Evolutionary conservation across 2,888 invertebrate species (phyloP).

Genomic region (Coleophora flavipennella): DNA sequence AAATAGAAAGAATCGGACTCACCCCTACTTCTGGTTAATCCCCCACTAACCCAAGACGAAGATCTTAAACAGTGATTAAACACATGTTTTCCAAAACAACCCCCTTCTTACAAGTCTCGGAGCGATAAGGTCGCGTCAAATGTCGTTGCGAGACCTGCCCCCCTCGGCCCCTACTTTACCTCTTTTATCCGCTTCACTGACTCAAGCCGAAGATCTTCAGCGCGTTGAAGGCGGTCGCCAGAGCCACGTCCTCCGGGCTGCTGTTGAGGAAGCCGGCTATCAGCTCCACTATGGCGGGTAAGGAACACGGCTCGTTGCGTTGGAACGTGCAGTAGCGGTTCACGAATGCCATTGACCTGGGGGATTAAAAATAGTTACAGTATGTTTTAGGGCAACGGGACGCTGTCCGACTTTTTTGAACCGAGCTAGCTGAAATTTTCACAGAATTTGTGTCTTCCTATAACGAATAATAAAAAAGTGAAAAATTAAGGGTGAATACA

Average conservation of each 20-base stretch:
- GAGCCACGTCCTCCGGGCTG: slow-evolving; percentile 90
- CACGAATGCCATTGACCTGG: slow-evolving; percentile 83
- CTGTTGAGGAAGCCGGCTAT: slow-evolving; percentile 92
- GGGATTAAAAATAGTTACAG: slow-evolving; percentile 12
- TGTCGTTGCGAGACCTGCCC: not conserved
- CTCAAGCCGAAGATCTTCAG: slow-evolving; percentile 90
- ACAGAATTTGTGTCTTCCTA: no score
- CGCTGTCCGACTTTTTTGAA: no score
- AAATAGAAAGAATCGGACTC: no score
- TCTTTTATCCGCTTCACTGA: slow-evolving; percentile 61
- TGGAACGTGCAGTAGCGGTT: slow-evolving; percentile 96
- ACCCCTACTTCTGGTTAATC: no score
- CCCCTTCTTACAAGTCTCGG: no score
- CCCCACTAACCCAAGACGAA: no score
- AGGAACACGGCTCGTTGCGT: slow-evolving; percentile 95
- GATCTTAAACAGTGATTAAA: no score
- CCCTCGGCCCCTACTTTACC: no score
- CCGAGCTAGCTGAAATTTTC: no score
- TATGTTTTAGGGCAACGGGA: no score
- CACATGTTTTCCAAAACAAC: no score
- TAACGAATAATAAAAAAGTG: no score
- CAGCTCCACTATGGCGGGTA: slow-evolving; percentile 94
- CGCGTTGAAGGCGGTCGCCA: slow-evolving; percentile 93
- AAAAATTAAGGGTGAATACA: not conserved
- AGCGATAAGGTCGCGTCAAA: not conserved